These are phyloP conservation scores for Triplophysa yarkandensis DNA, from an alignment of 2,797 vertebrate species.

Conservation along the genomic window DNA sequence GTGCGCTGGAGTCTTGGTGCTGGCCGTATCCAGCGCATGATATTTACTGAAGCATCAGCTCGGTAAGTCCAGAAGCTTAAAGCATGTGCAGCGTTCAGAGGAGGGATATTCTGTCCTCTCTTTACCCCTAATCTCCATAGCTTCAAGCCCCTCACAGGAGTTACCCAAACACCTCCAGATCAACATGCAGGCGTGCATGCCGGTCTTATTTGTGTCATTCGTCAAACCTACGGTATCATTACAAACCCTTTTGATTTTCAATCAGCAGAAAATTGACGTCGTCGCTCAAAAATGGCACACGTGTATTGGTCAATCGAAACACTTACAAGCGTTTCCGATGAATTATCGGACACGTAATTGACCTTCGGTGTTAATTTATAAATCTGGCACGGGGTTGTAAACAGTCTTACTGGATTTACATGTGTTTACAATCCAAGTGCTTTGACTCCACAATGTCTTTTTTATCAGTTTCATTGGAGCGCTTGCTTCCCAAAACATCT, in stretches of 20 bases:
- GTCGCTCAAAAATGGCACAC: no score
- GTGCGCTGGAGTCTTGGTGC: background rate
- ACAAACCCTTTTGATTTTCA: background rate
- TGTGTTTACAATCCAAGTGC: constrained; percentile 37
- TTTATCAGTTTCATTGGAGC: constrained; percentile 56
- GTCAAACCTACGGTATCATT: background rate
- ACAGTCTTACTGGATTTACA: constrained; percentile 10
- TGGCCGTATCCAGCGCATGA: background rate
- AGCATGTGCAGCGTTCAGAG: background rate
- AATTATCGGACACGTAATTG: background rate
- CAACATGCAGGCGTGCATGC: background rate
- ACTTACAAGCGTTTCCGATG: background rate
- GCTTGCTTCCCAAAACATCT: constrained; percentile 66
- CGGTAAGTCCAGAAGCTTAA: background rate
- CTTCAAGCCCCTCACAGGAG: background rate
- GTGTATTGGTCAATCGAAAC: background rate
- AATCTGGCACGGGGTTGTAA: background rate
- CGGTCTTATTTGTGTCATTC: background rate
- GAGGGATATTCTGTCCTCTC: constrained; percentile 11
- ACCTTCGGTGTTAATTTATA: background rate
- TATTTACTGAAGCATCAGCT: constrained; percentile 31
- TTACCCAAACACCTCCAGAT: constrained; percentile 6
- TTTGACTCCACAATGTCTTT: constrained; percentile 16
- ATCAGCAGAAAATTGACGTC: background rate
- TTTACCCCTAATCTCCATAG: constrained; percentile 14